A percentile compares a stretch with the other conserved stretches of the same genome.
Conservation (phyloP, 2,797 vertebrate species). For the Jordanella pulchra region DNA sequence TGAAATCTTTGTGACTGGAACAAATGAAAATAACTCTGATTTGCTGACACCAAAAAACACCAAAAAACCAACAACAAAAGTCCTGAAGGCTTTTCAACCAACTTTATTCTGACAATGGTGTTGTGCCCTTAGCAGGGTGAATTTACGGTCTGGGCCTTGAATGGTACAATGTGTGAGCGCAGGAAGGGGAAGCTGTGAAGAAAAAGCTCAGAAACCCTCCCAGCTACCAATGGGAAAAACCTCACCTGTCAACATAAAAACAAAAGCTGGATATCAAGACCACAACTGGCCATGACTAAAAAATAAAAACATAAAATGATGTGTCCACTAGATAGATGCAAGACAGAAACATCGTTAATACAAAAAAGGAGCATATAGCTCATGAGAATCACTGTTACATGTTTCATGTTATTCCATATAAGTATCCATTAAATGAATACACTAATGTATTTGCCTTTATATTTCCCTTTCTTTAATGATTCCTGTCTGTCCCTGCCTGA, state of each 20-base stretch:
- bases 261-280: conserved; percentile 36
- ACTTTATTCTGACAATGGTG: conserved; percentile 79
- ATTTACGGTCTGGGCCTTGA: conserved; percentile 74
- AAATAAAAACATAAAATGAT: background rate
- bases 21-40: conserved; percentile 89
- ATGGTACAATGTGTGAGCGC: conserved; percentile 72
- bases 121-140: conserved; percentile 75
- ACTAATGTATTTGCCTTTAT: too few species aligned
- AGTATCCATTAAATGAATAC: too few species aligned
- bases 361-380: too few species aligned
- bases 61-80: conserved; percentile 74
- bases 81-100: conserved; percentile 85
- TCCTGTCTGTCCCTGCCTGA: too few species aligned
- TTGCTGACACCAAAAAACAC: conserved; percentile 72
- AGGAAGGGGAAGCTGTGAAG: conserved; percentile 52
- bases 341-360: too few species aligned
- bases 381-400: too few species aligned
- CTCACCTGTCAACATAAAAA: conserved; percentile 26
- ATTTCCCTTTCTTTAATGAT: too few species aligned
- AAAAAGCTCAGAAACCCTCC: conserved; percentile 53
- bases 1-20: conserved; percentile 89
- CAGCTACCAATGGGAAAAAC: conserved; percentile 44
- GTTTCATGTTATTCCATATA: too few species aligned
- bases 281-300: background rate
- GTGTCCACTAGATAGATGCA: too few species aligned